Evolutionary conservation across 2,888 invertebrate genomes (phyloP).

Genomic region (Mycogona germanica): DNA sequence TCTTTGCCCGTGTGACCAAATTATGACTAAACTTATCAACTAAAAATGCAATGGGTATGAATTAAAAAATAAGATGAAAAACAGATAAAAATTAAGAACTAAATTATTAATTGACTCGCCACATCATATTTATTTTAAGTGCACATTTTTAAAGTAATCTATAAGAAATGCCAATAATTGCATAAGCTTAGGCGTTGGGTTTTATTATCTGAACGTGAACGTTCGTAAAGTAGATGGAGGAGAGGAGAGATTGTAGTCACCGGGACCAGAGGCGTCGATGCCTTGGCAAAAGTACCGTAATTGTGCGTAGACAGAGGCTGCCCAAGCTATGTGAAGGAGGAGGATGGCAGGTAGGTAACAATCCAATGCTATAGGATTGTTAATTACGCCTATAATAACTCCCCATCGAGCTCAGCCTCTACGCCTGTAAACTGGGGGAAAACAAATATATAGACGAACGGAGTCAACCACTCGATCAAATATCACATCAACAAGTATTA

Average conservation of each 20-base stretch:
- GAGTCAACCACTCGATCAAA: slow-evolving; percentile 18
- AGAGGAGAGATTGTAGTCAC: slow-evolving; percentile 18
- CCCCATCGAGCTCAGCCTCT: slow-evolving; percentile 21
- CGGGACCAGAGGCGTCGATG: slow-evolving; percentile 17
- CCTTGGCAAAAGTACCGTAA: slow-evolving; percentile 19
- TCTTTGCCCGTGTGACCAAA: too few relatives aligned
- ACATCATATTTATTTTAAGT: too few relatives aligned
- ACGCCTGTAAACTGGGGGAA: slow-evolving; percentile 22
- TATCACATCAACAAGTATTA: slow-evolving; percentile 12
- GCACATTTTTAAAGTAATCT: too few relatives aligned
- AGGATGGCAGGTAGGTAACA: slow-evolving; percentile 20
- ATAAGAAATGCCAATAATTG: too few relatives aligned
- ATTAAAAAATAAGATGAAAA: too few relatives aligned
- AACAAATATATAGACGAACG: slow-evolving; percentile 20
- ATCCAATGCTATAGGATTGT: slow-evolving; percentile 19
- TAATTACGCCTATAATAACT: slow-evolving; percentile 16
- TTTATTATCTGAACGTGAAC: background rate
- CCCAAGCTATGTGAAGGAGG: slow-evolving; percentile 22
- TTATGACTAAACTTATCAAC: too few relatives aligned
- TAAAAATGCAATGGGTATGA: too few relatives aligned
- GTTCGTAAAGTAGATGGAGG: too few relatives aligned
- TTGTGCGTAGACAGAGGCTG: slow-evolving; percentile 22
- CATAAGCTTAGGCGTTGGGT: slow-evolving; percentile 1
- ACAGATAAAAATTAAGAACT: too few relatives aligned
- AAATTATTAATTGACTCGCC: too few relatives aligned